Base-by-base conservation (phyloP, 92 coral and sea anemone species). In the Porites lobata region DNA sequence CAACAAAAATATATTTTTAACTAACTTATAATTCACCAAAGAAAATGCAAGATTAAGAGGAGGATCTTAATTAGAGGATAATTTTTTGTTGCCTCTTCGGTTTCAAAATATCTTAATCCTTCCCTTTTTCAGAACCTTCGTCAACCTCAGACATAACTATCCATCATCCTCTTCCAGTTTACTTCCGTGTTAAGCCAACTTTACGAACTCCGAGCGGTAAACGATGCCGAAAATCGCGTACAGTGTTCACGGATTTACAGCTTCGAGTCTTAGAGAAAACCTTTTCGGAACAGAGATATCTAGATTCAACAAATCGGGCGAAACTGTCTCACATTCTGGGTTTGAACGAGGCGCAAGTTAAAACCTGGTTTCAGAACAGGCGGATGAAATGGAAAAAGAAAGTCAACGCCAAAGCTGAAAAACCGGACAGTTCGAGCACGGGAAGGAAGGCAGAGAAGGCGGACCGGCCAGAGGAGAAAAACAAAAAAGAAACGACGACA, bases 311-410 rank as follows among this genome's bases (percentile, higher is more conserved):
- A 29, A 98, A 93, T 73, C 92, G 99, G 22, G 94, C 98, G 18
- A 98, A 94, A 74, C 93, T 98, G 50, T 98, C 99, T 47, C 98
- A 94, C 71, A 98, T 94, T 54, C 88, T 98, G 83, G 98, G 98
- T 32, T 87, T 98, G 77, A 95, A 98, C 77, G 99, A 98, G 53
- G 96, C 99, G 2, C 99, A 98, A 78, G 98, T 98, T 24, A 98
- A 98, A 80, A 98, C 99, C 38, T 98, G 99, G 99, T 98, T 98
- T 59, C 99, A 98, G 82, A 98, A 98, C 87, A 83, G 99, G 50
- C 67, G 99, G 29, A 98, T 98, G 99, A 98, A 98, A 68, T 94
- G 98, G 98, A 98, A 98, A 79, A 98, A 95, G 72, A 97, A 94
- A 72, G 88, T 78, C 7, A 83, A 88, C 9, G 47, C 47, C 47